These are phyloP conservation scores for Choloepus didactylus DNA, from an alignment of 2,797 vertebrate genomes.

Conservation along the genomic window DNA sequence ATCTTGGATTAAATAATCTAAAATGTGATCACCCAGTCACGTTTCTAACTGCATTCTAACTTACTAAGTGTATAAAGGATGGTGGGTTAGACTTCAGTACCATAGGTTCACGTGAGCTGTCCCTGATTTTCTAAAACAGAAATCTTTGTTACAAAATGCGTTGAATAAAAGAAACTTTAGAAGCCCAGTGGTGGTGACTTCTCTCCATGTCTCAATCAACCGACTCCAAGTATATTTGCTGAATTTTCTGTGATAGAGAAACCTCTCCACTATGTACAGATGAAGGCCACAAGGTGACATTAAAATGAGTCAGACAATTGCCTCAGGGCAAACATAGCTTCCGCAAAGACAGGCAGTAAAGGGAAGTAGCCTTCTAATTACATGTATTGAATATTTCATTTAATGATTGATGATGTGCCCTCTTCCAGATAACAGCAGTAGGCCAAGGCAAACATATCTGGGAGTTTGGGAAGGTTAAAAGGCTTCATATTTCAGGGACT, in stretches of 20 bases:
- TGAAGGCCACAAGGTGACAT: background rate
- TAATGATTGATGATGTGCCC: background rate
- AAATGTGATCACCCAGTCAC: background rate
- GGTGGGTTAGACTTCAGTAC: background rate
- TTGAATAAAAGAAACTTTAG: slow-evolving; percentile 27
- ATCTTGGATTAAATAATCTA: slow-evolving; percentile 25
- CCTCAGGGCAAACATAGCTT: background rate
- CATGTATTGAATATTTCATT: background rate
- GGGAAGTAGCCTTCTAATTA: background rate
- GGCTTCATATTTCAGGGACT: background rate
- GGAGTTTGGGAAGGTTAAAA: slow-evolving; percentile 61
- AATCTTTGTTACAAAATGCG: slow-evolving; percentile 35
- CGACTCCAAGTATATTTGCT: background rate
- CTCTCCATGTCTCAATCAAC: background rate
- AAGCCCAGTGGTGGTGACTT: slow-evolving; percentile 1
- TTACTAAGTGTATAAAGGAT: background rate
- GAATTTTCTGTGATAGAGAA: slow-evolving; percentile 40
- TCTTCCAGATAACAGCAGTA: slow-evolving; percentile 61
- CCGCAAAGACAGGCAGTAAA: background rate
- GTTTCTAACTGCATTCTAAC: slow-evolving; percentile 35
- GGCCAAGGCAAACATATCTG: slow-evolving; percentile 54
- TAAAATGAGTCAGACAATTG: slow-evolving; percentile 9
- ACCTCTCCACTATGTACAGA: background rate
- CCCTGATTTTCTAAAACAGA: slow-evolving; percentile 50
- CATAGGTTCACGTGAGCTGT: background rate